These are phyloP conservation scores for Rhinolophus ferrumequinum DNA, from an alignment of 2,113 vertebrate genomes.

Conservation along the genomic window DNA sequence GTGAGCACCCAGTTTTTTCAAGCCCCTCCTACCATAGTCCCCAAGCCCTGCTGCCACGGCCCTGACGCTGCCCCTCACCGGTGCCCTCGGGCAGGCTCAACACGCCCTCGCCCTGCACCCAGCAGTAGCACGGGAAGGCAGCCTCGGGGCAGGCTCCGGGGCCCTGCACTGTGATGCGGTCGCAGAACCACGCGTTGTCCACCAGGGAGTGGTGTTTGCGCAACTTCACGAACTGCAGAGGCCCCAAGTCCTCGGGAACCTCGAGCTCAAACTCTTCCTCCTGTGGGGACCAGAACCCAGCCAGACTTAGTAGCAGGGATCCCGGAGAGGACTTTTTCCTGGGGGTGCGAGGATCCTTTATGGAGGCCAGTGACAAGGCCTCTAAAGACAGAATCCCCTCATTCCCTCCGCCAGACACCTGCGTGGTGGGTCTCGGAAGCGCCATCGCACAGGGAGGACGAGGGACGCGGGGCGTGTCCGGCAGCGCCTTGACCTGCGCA, in stretches of 20 bases:
- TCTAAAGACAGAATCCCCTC: neutral
- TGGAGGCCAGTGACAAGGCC: neutral
- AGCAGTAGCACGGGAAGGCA: constrained; percentile 89
- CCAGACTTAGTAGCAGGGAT: neutral
- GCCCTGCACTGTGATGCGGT: constrained; percentile 82
- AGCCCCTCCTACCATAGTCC: neutral
- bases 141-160: constrained; percentile 62
- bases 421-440: neutral
- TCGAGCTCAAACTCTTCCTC: constrained; percentile 86
- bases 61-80: constrained; percentile 75
- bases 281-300: constrained; percentile 69
- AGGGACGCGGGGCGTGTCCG: neutral
- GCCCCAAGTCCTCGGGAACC: constrained; percentile 81
- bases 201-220: constrained; percentile 88
- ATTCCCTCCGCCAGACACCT: neutral
- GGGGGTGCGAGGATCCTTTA: neutral
- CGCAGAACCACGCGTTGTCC: constrained; percentile 92
- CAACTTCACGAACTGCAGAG: constrained; percentile 86
- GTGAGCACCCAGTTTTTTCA: neutral
- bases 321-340: neutral
- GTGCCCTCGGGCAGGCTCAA: constrained; percentile 87
- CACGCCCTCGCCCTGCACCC: constrained; percentile 84
- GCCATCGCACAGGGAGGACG: neutral
- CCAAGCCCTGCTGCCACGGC: fast-evolving
- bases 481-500: neutral